Evolutionary conservation across 2,113 vertebrate species (phyloP), one percentile per base, ranked within the genome.

Genomic region (Fulmarus glacialis): DNA sequence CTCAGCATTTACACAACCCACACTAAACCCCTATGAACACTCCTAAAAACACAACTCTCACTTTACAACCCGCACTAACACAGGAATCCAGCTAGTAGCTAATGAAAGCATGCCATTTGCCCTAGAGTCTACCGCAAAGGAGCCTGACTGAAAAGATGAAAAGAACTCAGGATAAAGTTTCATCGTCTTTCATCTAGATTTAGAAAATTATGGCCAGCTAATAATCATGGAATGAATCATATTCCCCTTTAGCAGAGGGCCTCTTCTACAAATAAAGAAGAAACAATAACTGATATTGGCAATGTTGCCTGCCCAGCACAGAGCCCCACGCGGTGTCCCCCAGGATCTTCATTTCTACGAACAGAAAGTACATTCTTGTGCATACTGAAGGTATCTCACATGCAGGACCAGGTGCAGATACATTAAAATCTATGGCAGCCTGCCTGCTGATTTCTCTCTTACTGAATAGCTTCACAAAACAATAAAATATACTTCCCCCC

Each of bases 281-380:
- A 50, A 58, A 29, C 15, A 66, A 17, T 21, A 71, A 24, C 29
- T 11, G 38, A 58, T 43, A 63, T 3, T 23, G 38, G 42, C 38
- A 73, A 8, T 1, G 8, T 11, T 3, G 0, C 45, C 43, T 27
- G 30, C 47, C 11, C 53, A 82, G 48, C 23, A 45, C 58, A 47
- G 23, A 34, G 18, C 42, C 62, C 24, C 27, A 4, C 27, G 7
- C 0, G 0, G 16, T 6, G 5, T 45, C 17, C 45, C 1, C 47
- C 34, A 22, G 34, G 17, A 11, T 55, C 63, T 52, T 73, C 29
- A 26, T 32, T 77, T 42, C 70, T 40, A 8, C 55, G 63, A 32
- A n/a, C 5, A 89, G 47, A 52, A 72, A 72, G 15, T 23, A 15
- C 1, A 0, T 53, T 62, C 59, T 6, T 21, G 27, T 21, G 34